Conservation (phyloP, 2,888 invertebrate species). For the Zhuqinia jingwanae region DNA sequence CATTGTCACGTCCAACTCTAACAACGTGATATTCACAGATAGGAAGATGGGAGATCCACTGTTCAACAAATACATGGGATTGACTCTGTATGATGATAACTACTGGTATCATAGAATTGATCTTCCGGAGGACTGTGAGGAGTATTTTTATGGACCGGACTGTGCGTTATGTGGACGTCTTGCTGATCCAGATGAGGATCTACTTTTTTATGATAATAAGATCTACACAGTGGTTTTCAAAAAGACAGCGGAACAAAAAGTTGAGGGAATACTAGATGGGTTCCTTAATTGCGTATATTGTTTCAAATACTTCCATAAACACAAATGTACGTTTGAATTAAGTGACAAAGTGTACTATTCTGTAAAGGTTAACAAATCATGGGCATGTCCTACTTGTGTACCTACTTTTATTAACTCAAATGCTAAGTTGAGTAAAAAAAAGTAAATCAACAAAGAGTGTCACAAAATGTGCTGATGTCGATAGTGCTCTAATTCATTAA, state of each 20-base stretch:
- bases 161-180: neutral
- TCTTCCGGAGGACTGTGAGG: neutral
- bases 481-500: neutral
- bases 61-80: too few species aligned
- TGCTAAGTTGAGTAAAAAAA: too few species aligned
- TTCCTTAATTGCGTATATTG: neutral
- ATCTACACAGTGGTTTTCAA: neutral
- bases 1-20: too few species aligned
- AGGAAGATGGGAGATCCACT: too few species aligned
- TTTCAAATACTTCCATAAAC: neutral
- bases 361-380: neutral
- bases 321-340: neutral
- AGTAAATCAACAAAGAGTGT: neutral
- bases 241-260: neutral
- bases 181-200: neutral
- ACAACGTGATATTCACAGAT: too few species aligned
- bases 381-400: conserved; percentile 10
- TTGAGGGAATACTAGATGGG: neutral
- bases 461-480: neutral
- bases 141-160: conserved; percentile 3
- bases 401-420: neutral
- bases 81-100: too few species aligned
- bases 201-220: neutral
- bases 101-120: neutral
- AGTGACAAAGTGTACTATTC: neutral